Evolutionary conservation across 2,113 vertebrate species (phyloP).

Genomic region (Polypterus bichir): DNA sequence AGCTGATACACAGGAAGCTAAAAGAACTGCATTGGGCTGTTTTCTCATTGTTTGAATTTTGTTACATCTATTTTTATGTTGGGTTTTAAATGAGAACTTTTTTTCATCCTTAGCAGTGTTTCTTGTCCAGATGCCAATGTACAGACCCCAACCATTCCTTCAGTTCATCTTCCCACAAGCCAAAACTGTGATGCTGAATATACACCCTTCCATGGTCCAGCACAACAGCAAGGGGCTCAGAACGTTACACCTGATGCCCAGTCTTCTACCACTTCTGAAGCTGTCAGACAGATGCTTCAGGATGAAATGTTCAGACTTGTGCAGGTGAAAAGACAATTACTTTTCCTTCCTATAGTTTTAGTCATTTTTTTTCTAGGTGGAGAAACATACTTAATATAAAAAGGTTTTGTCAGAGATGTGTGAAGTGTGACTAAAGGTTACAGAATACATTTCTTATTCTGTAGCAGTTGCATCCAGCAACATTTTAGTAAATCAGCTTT

Average conservation of each 20-base stretch:
- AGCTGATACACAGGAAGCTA: no score
- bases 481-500: no score
- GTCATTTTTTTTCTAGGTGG: background rate
- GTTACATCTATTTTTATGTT: no score
- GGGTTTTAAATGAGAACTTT: background rate
- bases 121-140: background rate
- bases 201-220: no score
- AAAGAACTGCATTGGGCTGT: no score
- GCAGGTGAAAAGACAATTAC: constrained; percentile 53
- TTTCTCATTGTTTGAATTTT: no score
- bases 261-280: constrained; percentile 29
- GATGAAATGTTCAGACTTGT: constrained; percentile 81
- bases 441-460: no score
- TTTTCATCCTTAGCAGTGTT: background rate
- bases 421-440: background rate
- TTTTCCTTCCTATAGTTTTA: no score
- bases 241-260: constrained; percentile 16
- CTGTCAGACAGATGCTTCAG: constrained; percentile 61
- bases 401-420: background rate
- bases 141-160: constrained; percentile 2
- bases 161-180: constrained; percentile 13
- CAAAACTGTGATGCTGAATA: constrained; percentile 1
- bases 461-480: no score
- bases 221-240: constrained; percentile 9
- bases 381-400: background rate